Evolutionary conservation across 1,140 invertebrate genomes (phyloP).

Genomic region (Asobara japonica): DNA sequence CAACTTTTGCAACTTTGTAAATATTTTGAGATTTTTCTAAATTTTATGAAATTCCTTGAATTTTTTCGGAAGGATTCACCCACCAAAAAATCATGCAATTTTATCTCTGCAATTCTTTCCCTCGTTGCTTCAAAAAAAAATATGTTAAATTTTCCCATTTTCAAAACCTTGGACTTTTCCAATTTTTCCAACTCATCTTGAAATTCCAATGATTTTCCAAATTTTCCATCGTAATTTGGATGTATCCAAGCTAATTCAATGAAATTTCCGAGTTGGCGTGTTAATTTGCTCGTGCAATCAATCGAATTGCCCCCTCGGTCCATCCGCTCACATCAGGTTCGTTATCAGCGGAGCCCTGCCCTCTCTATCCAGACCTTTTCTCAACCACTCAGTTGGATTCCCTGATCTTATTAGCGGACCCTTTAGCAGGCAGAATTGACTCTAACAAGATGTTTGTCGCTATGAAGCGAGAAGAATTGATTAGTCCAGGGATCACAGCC

Average conservation of each 20-base stretch:
- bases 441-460: slow-evolving; percentile 36
- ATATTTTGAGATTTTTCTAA: no score
- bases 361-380: neutral
- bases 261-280: neutral
- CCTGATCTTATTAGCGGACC: slow-evolving; percentile 28
- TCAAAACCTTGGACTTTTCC: no score
- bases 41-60: no score
- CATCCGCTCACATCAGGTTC: neutral
- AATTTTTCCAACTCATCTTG: no score
- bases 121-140: no score
- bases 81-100: no score
- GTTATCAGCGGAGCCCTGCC: neutral
- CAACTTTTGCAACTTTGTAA: no score
- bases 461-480: slow-evolving; percentile 41
- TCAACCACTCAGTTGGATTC: neutral
- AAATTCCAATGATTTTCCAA: no score
- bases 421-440: neutral
- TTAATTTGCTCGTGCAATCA: neutral
- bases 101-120: no score
- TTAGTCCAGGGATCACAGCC: slow-evolving; percentile 24
- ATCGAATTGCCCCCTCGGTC: slow-evolving; percentile 2
- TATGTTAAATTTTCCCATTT: no score
- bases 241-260: neutral
- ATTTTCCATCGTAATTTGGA: no score
- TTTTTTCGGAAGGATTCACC: no score